Evolutionary conservation across 1,140 invertebrate species (phyloP).

Genomic region (Hypothenemus hampei): DNA sequence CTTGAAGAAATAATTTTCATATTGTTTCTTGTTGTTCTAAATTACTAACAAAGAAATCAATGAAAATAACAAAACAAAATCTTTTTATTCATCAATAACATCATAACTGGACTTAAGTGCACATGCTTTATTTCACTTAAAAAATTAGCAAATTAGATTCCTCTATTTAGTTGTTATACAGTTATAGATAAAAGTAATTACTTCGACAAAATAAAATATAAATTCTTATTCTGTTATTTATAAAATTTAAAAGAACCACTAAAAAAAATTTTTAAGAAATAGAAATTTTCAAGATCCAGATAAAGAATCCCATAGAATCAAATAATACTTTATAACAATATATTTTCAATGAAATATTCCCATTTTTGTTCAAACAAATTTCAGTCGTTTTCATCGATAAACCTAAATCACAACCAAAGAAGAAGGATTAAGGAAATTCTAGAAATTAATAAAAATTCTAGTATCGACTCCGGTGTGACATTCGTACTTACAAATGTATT

Average conservation of each 20-base stretch:
- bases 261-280: no score
- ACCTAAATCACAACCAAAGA: not conserved
- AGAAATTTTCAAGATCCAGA: no score
- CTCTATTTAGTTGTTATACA: conserved; percentile 30
- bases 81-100: no score
- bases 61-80: no score
- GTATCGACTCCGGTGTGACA: not conserved
- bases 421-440: not conserved
- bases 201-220: conserved; percentile 35
- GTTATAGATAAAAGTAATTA: conserved; percentile 31
- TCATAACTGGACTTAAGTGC: conserved; percentile 8
- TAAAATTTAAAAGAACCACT: conserved; percentile 5
- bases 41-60: no score
- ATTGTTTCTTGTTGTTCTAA: no score
- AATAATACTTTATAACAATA: not conserved
- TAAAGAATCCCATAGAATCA: not conserved
- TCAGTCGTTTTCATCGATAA: not conserved
- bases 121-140: conserved; percentile 17
- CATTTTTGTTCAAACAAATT: not conserved
- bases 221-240: conserved; percentile 34
- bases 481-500: not conserved
- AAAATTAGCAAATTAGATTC: conserved; percentile 24
- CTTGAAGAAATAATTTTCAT: no score
- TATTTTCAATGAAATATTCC: not conserved
- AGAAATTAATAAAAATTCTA: conserved; percentile 27